A percentile compares a stretch with the other conserved stretches of the same genome.
phyloP scores from a whole-genome alignment of 2,797 vertebrate species.

The Anabacerthia variegaticeps region DNA sequence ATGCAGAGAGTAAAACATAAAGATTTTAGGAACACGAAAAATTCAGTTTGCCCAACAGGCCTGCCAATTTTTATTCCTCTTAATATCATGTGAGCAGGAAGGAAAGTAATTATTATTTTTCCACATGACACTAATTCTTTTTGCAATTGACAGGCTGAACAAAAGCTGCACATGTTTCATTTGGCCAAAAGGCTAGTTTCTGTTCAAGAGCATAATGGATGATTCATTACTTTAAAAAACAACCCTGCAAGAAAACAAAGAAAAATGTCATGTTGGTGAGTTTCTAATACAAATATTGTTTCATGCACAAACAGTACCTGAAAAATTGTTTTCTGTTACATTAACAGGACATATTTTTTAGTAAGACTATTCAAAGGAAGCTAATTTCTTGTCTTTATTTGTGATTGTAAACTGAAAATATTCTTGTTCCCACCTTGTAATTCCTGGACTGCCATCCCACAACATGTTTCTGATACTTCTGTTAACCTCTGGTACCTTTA shows the following conservation, averaged over 20 bases:
- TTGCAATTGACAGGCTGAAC: constrained; percentile 15
- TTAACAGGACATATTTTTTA: not conserved
- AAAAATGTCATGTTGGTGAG: not conserved
- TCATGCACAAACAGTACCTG: not conserved
- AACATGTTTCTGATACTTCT: not conserved
- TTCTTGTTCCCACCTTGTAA: not conserved
- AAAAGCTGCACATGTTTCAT: constrained; percentile 14
- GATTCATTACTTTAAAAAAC: constrained; percentile 33
- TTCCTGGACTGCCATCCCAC: not conserved
- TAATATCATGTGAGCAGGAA: not conserved
- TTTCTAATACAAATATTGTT: not conserved
- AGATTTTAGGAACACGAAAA: constrained; percentile 6
- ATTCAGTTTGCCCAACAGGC: not conserved
- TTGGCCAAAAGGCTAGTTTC: constrained; percentile 43
- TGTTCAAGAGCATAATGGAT: constrained; percentile 23
- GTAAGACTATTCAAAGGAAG: not conserved
- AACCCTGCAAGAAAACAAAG: not conserved
- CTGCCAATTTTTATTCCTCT: constrained; percentile 23
- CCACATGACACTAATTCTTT: constrained; percentile 23
- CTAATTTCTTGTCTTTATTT: not conserved
- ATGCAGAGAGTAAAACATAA: not conserved
- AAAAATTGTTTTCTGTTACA: not conserved
- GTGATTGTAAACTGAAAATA: not conserved
- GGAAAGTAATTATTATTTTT: constrained; percentile 51
- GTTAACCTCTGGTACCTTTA: not conserved